phyloP scores from a whole-genome alignment of 1,140 invertebrate species.

The Ylistrum balloti region DNA sequence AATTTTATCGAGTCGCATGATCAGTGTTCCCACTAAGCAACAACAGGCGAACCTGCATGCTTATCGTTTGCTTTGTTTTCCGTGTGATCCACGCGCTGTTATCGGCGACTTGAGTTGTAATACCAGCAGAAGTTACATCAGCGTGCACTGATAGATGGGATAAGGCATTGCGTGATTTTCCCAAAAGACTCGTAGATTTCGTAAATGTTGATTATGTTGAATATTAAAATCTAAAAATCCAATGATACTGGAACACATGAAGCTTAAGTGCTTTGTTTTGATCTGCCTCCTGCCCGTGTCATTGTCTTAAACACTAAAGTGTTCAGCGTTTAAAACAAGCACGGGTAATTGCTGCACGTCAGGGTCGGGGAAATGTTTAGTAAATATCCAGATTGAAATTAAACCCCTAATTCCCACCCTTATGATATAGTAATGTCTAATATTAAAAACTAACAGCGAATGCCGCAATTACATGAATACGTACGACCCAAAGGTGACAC shows the following conservation, averaged over 20 bases:
- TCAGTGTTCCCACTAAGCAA: background rate
- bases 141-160: slow-evolving; percentile 16
- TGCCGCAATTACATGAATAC: too few relatives aligned
- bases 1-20: background rate
- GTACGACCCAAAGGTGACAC: too few relatives aligned
- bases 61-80: background rate
- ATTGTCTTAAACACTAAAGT: background rate
- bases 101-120: background rate
- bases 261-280: slow-evolving; percentile 32
- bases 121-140: background rate
- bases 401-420: background rate
- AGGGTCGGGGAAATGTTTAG: background rate
- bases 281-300: background rate
- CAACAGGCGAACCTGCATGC: background rate
- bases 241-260: background rate
- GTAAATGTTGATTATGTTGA: slow-evolving; percentile 16
- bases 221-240: slow-evolving; percentile 36
- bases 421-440: background rate
- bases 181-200: slow-evolving; percentile 5
- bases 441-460: too few relatives aligned
- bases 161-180: slow-evolving; percentile 16
- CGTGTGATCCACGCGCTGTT: background rate
- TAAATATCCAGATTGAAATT: background rate
- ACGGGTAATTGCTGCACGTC: background rate
- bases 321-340: background rate